phyloP scores from a whole-genome alignment of 2,888 invertebrate species.

The Lepidonotus clava region DNA sequence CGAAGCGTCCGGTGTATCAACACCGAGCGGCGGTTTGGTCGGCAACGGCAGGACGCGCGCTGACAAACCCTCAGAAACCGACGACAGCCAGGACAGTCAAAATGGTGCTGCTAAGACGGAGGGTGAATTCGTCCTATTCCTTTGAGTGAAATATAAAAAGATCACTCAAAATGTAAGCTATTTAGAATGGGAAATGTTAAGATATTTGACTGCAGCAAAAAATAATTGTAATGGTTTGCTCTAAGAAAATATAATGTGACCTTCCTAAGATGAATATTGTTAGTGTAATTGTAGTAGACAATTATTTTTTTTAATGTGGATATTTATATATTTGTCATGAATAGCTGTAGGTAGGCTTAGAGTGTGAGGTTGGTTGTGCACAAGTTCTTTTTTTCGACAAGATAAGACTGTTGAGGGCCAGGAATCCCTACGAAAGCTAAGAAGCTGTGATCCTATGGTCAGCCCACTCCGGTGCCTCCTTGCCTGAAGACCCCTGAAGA shows the following conservation, averaged over 20 bases:
- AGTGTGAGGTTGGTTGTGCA: slow-evolving; percentile 13
- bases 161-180: neutral
- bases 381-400: slow-evolving; percentile 6
- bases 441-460: slow-evolving; percentile 34
- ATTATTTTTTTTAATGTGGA: neutral
- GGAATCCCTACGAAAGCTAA: neutral
- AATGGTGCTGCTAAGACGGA: slow-evolving; percentile 46
- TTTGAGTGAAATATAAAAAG: slow-evolving; percentile 1
- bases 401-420: slow-evolving; percentile 6
- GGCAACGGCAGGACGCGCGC: neutral
- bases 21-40: too few species aligned
- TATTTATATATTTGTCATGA: slow-evolving; percentile 32
- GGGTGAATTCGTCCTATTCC: slow-evolving; percentile 38
- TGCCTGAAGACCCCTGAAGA: too few species aligned
- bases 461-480: too few species aligned
- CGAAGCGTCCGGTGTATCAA: too few species aligned
- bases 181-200: neutral
- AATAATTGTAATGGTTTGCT: neutral
- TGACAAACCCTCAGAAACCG: neutral
- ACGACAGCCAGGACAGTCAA: neutral
- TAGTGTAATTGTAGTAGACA: slow-evolving; percentile 4
- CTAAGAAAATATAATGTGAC: neutral
- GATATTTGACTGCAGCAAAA: neutral
- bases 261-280: neutral
- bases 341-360: neutral